Evolutionary conservation across 2,797 vertebrate genomes (phyloP).

Genomic region (Dendrocincla fuliginosa): DNA sequence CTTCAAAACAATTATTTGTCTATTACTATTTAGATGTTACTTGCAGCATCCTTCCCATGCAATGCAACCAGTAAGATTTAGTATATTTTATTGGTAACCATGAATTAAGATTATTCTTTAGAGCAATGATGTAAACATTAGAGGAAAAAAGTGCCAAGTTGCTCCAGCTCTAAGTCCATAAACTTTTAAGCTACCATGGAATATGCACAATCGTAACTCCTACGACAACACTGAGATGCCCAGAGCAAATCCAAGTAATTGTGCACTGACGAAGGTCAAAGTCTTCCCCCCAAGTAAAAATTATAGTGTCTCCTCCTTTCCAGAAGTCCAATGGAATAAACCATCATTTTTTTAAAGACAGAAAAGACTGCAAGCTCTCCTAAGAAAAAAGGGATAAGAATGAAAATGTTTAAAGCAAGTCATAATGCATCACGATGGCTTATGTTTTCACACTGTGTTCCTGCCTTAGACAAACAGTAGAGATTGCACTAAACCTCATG

Average conservation of each 20-base stretch:
- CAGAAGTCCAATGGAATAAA: not conserved
- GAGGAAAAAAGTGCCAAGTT: not conserved
- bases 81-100: not conserved
- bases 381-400: not conserved
- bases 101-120: not conserved
- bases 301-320: not conserved
- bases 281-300: not conserved
- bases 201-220: not conserved
- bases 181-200: not conserved
- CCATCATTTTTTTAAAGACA: not conserved
- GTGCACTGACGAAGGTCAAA: not conserved
- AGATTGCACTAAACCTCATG: not conserved
- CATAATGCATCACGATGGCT: not conserved
- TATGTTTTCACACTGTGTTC: not conserved
- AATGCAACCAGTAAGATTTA: not conserved
- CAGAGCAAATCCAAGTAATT: not conserved
- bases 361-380: not conserved
- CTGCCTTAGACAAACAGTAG: constrained; percentile 10
- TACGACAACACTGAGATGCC: not conserved
- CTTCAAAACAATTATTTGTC: not conserved
- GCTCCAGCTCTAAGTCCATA: not conserved
- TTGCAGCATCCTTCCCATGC: not conserved
- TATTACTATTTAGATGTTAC: not conserved
- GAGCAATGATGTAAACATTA: not conserved
- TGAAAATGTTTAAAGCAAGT: not conserved